Percentiles rank a stretch among this genome's conserved stretches.
These are phyloP conservation scores for Metallyticus violacea DNA, from an alignment of 2,888 invertebrate species.

Conservation along the genomic window DNA sequence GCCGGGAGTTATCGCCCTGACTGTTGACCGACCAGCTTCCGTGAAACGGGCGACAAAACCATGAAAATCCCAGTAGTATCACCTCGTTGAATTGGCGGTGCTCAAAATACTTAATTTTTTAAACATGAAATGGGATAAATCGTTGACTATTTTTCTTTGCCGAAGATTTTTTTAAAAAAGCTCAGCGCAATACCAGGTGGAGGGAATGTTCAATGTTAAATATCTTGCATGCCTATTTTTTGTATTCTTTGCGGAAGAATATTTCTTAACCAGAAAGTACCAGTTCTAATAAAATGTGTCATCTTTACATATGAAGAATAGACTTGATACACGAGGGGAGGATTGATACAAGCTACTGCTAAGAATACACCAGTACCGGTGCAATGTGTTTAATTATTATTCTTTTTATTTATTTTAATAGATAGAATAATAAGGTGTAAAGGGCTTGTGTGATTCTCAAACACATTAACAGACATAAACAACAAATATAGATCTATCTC, in stretches of 20 bases:
- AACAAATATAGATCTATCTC: slow-evolving; percentile 31
- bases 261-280: not conserved
- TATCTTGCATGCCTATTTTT: no score
- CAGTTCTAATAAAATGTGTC: slow-evolving; percentile 22
- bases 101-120: no score
- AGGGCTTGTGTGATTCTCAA: slow-evolving; percentile 9
- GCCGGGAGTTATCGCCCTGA: no score
- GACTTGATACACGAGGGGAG: not conserved
- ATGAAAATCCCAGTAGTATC: no score
- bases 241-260: not conserved
- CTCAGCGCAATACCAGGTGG: not conserved
- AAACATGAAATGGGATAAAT: no score
- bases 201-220: not conserved
- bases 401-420: not conserved
- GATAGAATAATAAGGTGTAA: not conserved
- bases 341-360: not conserved
- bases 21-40: no score
- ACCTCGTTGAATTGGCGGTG: no score
- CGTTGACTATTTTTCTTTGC: no score
- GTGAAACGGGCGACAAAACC: no score
- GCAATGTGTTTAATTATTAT: not conserved
- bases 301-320: slow-evolving; percentile 13
- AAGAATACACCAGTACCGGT: not conserved
- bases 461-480: slow-evolving; percentile 32
- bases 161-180: no score